phyloP scores from a whole-genome alignment of 1,140 invertebrate genomes.

The Pristionchus pacificus region DNA sequence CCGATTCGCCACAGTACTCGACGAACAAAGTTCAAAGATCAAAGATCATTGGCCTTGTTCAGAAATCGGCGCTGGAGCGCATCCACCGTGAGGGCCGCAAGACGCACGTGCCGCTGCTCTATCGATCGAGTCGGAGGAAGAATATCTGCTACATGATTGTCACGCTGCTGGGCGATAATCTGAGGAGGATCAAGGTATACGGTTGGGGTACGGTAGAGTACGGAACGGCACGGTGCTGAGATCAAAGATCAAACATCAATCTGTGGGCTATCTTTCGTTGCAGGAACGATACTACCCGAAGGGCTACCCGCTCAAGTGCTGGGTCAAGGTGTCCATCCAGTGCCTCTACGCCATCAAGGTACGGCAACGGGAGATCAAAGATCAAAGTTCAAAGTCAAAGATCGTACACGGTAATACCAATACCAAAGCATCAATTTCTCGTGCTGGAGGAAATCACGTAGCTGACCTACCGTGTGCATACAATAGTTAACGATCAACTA shows the following conservation, averaged over 20 bases:
- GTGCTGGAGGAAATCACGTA: no score
- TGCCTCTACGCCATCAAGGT: slow-evolving; percentile 25
- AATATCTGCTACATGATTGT: slow-evolving; percentile 33
- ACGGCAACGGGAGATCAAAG: no score
- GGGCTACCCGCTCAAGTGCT: slow-evolving; percentile 7
- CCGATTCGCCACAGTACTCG: no score
- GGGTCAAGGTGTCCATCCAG: slow-evolving; percentile 34
- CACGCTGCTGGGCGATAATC: slow-evolving; percentile 31
- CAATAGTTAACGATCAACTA: no score
- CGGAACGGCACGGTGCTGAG: not conserved
- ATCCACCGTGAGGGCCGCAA: not conserved
- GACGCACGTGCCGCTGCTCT: not conserved
- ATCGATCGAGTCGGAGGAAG: not conserved
- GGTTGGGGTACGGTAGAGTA: not conserved
- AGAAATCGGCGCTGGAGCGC: not conserved
- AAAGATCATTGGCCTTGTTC: no score
- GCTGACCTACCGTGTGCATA: no score
- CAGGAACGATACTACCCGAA: not conserved
- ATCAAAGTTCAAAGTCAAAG: no score
- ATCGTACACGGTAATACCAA: no score
- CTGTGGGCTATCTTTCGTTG: no score
- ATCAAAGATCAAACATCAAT: no score
- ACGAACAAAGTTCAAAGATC: no score
- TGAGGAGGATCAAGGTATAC: slow-evolving; percentile 16
- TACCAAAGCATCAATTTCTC: no score